Evolutionary conservation across 2,888 invertebrate species (phyloP), one percentile per base, ranked within the genome.

Genomic region (Brenthis ino): DNA sequence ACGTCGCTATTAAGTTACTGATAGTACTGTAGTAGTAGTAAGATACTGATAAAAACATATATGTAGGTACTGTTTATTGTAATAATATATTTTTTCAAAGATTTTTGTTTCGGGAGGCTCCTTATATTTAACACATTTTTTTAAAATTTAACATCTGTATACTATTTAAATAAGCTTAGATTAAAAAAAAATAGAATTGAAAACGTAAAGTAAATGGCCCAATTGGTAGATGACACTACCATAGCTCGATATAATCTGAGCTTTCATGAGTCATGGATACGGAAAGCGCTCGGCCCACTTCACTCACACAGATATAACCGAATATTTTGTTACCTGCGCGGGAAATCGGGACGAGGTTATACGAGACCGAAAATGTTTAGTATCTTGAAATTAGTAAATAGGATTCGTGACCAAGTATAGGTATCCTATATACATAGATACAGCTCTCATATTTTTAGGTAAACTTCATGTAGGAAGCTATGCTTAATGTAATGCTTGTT

Each of bases 251-350:
- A 80, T 82, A 81, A 79, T 81, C 80, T 77, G 74, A 79, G 79
- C 68, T 77, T 69, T 69, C 75, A 78, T 87, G 89, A 89, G 74
- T 89, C 88, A 88, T 75, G 65, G 69, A 57, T 71, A 80, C 85
- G 86, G 88, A 89, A 89, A 89, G 81, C 84, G 79, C 77, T 85
- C 87, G 89, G 77, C 88, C 91, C 87, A 91, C 86, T 89, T 90
- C 78, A 79, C 86, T 87, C 85, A 89, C 88, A 91, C 89, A 79
- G 83, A 91, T 90, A 89, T 92, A 91, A 87, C 86, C 81, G 86
- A 90, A 91, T 89, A 89, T 83, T 85, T 87, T 85, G 85, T 85
- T 90, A 89, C 91, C 91, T 91, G 91, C 86, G 78, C 80, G 79
- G 79, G 79, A 80, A 84, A 80, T 82, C 79, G 80, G 82, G 81